Evolutionary conservation across 2,797 vertebrate species (phyloP), one percentile per base, ranked within the genome.

Genomic region (Synaphobranchus kaupii): DNA sequence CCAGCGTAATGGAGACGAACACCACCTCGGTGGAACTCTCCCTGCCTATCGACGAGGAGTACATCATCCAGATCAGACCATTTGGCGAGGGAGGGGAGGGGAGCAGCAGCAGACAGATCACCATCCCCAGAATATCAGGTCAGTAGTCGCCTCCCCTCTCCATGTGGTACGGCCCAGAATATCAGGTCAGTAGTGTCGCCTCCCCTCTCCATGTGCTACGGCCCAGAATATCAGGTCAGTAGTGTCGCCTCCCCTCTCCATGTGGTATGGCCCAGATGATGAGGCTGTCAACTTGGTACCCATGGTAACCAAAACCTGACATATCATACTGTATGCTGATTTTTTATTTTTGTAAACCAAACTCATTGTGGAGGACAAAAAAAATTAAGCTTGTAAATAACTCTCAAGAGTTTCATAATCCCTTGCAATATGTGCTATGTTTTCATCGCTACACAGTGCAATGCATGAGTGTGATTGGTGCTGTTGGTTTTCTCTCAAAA

Each of bases 81-180:
- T 97, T 99, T 89, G 98, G 98, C 6, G 98, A 99, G 34, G 98
- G 98, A 63, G 98, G 98, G 0, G 98, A 99, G 0, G 98, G 98
- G 89, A 98, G 96, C 95, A 98, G 98, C 91, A 99, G 98, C 82
- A 95, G 96, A 87, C 98, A 98, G 89, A 98, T 99, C 95, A 98
- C 97, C 90, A 99, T 99, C 91, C 98, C 98, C 91, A 97, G 97
- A 94, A 94, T 96, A 95, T 91, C 96, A 95, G 96, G 96, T 96
- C 92, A 92, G 93, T 80, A 47, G 44, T 13, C 13, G 13, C 15
- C 6, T 20, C 34, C 71, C 71, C 71, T 76, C 17, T 25, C 17
- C 22, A 80, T n/a, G 6, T 80, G 39, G 76, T 47, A 13, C 34
- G 9, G 44, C 3, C 76, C 91, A 97, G 97, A 94, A 94, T 96